phyloP scores from a whole-genome alignment of 2,888 invertebrate genomes.

The Cryptocephalus primarius region DNA sequence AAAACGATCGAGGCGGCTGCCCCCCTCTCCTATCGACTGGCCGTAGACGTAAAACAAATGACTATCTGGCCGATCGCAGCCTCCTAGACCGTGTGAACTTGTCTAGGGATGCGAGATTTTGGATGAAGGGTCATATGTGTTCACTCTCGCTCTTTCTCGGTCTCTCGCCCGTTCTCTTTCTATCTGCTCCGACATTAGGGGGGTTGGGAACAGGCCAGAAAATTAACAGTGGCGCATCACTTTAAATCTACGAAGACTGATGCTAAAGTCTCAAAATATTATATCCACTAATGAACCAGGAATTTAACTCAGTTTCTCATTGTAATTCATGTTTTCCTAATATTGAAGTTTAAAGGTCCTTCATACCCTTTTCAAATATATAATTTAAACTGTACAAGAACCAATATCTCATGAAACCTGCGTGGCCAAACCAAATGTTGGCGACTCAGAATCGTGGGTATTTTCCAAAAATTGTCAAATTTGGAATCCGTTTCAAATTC shows the following conservation, averaged over 20 bases:
- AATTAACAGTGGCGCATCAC: not conserved
- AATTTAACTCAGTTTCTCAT: not conserved
- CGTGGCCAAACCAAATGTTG: too few species aligned
- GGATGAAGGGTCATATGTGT: conserved; percentile 14
- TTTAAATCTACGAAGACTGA: not conserved
- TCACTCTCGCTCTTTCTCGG: conserved; percentile 4
- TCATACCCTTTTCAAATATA: not conserved
- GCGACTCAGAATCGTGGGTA: too few species aligned
- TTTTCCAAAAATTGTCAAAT: too few species aligned
- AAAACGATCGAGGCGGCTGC: conserved; percentile 13
- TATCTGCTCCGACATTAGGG: not conserved
- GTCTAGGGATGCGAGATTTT: conserved; percentile 23
- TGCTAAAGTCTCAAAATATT: not conserved
- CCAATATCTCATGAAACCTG: too few species aligned
- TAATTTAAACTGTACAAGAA: too few species aligned
- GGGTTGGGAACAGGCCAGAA: too few species aligned
- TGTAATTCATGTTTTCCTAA: too few species aligned
- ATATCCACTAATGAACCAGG: too few species aligned
- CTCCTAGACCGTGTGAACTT: conserved; percentile 27
- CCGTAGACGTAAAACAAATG: conserved; percentile 21
- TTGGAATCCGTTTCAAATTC: too few species aligned
- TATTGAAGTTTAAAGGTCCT: not conserved
- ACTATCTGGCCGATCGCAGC: conserved; percentile 24
- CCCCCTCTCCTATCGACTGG: conserved; percentile 12
- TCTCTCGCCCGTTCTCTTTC: conserved; percentile 11